Percentiles rank a stretch among this genome's conserved stretches.
These are phyloP conservation scores for Lasaia peninsularis DNA, from an alignment of 1,140 invertebrate genomes.

Conservation along the genomic window DNA sequence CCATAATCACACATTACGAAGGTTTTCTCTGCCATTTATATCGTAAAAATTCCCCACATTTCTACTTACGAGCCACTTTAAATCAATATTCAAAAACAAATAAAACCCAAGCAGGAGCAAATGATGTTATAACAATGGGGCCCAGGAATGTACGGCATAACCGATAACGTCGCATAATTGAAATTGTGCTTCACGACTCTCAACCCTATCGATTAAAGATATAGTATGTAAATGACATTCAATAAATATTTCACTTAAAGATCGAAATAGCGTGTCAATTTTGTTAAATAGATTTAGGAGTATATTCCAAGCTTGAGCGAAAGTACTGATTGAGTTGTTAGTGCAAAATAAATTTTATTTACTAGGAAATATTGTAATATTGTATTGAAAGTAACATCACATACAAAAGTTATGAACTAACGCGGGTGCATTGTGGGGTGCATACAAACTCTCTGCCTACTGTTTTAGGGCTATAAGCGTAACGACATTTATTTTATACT, in stretches of 20 bases:
- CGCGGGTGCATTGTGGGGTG: no score
- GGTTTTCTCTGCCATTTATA: slow-evolving; percentile 43
- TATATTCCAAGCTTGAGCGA: not conserved
- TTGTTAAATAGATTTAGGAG: slow-evolving; percentile 1
- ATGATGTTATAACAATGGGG: slow-evolving; percentile 72
- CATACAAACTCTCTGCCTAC: no score
- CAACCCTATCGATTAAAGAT: not conserved
- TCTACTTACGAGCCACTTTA: slow-evolving; percentile 65
- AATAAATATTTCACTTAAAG: slow-evolving; percentile 7
- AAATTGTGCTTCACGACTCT: not conserved
- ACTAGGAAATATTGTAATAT: slow-evolving; percentile 5
- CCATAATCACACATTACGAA: not conserved
- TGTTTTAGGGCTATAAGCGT: no score
- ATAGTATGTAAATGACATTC: not conserved
- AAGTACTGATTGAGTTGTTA: slow-evolving; percentile 5
- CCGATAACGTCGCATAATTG: slow-evolving; percentile 3
- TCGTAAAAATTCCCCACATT: slow-evolving; percentile 70
- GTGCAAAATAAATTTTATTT: slow-evolving; percentile 8
- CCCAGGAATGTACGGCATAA: slow-evolving; percentile 13
- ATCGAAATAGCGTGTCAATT: not conserved
- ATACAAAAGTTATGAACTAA: not conserved
- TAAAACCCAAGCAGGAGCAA: slow-evolving; percentile 49
- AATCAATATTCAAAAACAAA: slow-evolving; percentile 66
- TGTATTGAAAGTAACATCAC: not conserved
- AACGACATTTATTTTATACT: no score